Evolutionary conservation across 1,140 invertebrate genomes (phyloP).

Genomic region (Achatina immaculata): DNA sequence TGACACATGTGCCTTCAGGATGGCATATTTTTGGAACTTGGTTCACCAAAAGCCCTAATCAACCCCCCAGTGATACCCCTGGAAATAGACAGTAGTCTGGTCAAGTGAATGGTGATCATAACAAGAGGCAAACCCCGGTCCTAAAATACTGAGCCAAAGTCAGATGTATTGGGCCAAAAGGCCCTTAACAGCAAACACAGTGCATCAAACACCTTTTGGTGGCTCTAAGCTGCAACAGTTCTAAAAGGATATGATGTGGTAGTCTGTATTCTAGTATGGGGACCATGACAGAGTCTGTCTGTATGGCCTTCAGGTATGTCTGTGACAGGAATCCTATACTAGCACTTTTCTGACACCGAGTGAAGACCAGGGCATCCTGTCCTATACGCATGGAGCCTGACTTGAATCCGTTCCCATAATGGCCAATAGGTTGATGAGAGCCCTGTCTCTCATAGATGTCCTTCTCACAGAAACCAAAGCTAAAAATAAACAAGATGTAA

Average conservation of each 20-base stretch:
- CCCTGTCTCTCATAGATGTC: conserved; percentile 48
- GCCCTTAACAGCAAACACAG: too few relatives aligned
- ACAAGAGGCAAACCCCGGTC: too few relatives aligned
- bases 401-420: conserved; percentile 70
- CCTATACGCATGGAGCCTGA: conserved; percentile 68
- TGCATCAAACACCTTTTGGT: too few relatives aligned
- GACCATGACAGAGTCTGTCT: conserved; percentile 62
- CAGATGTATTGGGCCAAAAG: too few relatives aligned
- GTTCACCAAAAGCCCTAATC: too few relatives aligned
- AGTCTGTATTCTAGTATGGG: conserved; percentile 64
- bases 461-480: conserved; percentile 70
- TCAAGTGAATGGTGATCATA: too few relatives aligned
- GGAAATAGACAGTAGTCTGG: too few relatives aligned
- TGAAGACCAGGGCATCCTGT: conserved; percentile 65
- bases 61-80: too few relatives aligned
- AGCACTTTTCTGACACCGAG: conserved; percentile 49
- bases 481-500: conserved; percentile 50
- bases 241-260: conserved; percentile 61
- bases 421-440: conserved; percentile 61
- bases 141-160: too few relatives aligned
- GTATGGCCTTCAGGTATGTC: conserved; percentile 60
- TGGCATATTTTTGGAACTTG: too few relatives aligned
- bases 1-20: too few relatives aligned
- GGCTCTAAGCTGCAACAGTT: too few relatives aligned
- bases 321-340: conserved; percentile 67